Evolutionary conservation across 2,113 vertebrate genomes (phyloP).

Genomic region (Carassius gibelio): DNA sequence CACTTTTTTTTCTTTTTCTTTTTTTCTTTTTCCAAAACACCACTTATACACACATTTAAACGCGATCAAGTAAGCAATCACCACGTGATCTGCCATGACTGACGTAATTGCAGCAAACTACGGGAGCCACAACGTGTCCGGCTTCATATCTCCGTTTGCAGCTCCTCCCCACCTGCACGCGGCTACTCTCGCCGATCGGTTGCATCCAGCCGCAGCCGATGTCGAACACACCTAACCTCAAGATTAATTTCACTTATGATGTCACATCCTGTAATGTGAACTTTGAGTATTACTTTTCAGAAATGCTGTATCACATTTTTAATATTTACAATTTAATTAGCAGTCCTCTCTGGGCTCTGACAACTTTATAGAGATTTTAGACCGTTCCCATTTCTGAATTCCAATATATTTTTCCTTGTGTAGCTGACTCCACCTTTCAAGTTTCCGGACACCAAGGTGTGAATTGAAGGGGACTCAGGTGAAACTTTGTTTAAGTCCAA

Average conservation of each 20-base stretch:
- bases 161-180: too few species aligned
- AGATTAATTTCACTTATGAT: neutral
- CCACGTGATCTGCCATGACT: too few species aligned
- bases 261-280: constrained; percentile 32
- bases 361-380: constrained; percentile 66
- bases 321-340: constrained; percentile 25
- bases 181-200: too few species aligned
- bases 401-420: constrained; percentile 74
- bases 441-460: constrained; percentile 84
- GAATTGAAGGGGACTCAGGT: constrained; percentile 73
- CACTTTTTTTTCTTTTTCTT: too few species aligned
- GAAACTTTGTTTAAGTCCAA: constrained; percentile 47
- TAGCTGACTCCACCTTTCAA: constrained; percentile 81
- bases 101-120: too few species aligned
- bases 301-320: neutral
- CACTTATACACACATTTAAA: too few species aligned
- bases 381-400: constrained; percentile 68
- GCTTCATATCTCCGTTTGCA: too few species aligned
- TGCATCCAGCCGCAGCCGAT: too few species aligned
- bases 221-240: too few species aligned
- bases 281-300: constrained; percentile 27
- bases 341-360: constrained; percentile 2
- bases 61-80: too few species aligned
- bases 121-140: too few species aligned
- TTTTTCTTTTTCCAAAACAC: too few species aligned